Conservation (phyloP, 2,888 invertebrate genomes). For the Emesis castigata region DNA sequence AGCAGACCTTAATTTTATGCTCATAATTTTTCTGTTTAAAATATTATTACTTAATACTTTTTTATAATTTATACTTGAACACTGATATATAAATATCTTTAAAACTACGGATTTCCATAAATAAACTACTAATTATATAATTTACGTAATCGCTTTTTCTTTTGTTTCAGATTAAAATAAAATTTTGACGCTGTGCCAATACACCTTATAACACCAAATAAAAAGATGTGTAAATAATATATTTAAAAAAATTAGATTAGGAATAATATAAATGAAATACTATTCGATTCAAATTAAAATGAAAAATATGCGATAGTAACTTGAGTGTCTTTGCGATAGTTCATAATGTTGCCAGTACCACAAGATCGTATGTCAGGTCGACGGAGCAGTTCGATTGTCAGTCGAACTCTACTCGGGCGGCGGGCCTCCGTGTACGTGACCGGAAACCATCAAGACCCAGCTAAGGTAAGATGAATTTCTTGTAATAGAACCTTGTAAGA, state of each 20-base stretch:
- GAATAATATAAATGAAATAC: no score
- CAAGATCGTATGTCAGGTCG: conserved; percentile 89
- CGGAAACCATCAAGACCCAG: conserved; percentile 89
- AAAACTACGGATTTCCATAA: no score
- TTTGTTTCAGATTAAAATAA: conserved; percentile 2
- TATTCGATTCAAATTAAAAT: background rate
- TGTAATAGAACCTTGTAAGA: background rate
- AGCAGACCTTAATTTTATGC: no score
- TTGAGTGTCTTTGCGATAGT: conserved; percentile 26
- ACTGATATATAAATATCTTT: no score
- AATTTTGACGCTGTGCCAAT: conserved; percentile 5
- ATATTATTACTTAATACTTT: no score
- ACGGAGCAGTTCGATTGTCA: conserved; percentile 91
- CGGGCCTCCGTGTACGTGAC: conserved; percentile 91
- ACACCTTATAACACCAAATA: background rate
- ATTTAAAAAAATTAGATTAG: background rate
- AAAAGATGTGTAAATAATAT: conserved; percentile 13
- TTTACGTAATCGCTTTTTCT: background rate
- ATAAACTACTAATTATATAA: background rate
- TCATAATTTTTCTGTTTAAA: no score
- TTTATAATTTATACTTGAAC: no score
- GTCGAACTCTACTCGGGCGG: conserved; percentile 90
- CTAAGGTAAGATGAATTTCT: conserved; percentile 85
- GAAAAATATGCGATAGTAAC: background rate
- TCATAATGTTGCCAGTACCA: conserved; percentile 85